Evolutionary conservation across 1,140 invertebrate species (phyloP).

Genomic region (Melipona quadrifasciata): DNA sequence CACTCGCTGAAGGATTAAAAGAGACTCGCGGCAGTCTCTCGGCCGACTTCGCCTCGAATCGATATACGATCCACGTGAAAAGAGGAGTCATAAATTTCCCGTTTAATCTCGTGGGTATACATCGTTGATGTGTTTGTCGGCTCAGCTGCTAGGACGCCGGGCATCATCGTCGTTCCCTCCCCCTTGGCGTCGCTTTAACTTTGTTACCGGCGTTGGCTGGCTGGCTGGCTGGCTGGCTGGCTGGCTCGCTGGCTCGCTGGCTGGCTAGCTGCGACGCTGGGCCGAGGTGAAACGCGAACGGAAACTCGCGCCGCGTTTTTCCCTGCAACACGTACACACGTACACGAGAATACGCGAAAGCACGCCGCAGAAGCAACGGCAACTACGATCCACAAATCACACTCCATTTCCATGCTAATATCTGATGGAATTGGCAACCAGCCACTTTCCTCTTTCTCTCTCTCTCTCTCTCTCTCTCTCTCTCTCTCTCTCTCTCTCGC

Average conservation of each 20-base stretch:
- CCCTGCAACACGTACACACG: slow-evolving; percentile 4
- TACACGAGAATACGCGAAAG: slow-evolving; percentile 28
- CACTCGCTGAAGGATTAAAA: background rate
- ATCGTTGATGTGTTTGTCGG: slow-evolving; percentile 67
- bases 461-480: no score
- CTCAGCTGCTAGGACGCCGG: slow-evolving; percentile 29
- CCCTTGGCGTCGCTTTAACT: slow-evolving; percentile 50
- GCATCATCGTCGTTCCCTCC: slow-evolving; percentile 35
- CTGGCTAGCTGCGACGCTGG: background rate
- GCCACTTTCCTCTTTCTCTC: slow-evolving; percentile 58
- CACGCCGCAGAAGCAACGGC: slow-evolving; percentile 12
- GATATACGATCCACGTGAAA: slow-evolving; percentile 62
- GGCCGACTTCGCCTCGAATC: slow-evolving; percentile 51
- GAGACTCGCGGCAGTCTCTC: background rate
- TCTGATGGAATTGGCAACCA: slow-evolving; percentile 75
- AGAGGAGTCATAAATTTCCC: slow-evolving; percentile 70
- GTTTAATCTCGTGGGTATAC: slow-evolving; percentile 67
- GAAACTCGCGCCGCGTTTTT: slow-evolving; percentile 31
- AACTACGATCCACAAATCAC: slow-evolving; percentile 71
- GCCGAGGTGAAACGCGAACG: background rate
- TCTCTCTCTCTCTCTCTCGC: background rate
- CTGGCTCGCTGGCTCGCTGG: slow-evolving; percentile 22
- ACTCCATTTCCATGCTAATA: slow-evolving; percentile 78
- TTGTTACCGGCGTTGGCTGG: slow-evolving; percentile 53
- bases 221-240: no score